These are phyloP conservation scores for Carabus problematicus DNA, from an alignment of 2,888 invertebrate species.

Conservation along the genomic window DNA sequence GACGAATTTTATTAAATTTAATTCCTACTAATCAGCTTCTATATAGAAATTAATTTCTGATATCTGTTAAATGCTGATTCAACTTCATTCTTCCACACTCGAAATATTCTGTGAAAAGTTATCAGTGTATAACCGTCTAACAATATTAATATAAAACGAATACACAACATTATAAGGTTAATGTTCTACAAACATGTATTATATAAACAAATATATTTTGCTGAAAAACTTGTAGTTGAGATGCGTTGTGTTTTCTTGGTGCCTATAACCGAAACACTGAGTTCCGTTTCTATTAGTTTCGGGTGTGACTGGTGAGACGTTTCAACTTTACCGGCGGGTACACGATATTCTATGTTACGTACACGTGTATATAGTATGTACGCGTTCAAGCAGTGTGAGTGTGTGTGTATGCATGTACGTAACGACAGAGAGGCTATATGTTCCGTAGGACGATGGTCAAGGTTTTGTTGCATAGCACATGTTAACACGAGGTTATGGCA, in stretches of 20 bases:
- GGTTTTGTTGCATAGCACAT: constrained; percentile 27
- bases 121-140: too few relatives aligned
- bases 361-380: background rate
- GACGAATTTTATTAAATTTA: constrained; percentile 38
- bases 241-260: too few relatives aligned
- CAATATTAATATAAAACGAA: too few relatives aligned
- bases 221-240: too few relatives aligned
- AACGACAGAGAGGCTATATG: background rate
- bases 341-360: background rate
- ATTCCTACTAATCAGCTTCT: constrained; percentile 33
- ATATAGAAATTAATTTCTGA: constrained; percentile 36
- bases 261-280: too few relatives aligned
- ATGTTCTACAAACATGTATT: too few relatives aligned
- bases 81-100: too few relatives aligned
- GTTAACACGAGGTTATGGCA: constrained; percentile 9
- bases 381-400: constrained; percentile 9
- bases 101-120: too few relatives aligned
- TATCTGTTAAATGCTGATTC: constrained; percentile 8
- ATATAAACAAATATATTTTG: too few relatives aligned
- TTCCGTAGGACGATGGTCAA: constrained; percentile 29
- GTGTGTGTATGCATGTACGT: background rate
- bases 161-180: too few relatives aligned
- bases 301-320: background rate
- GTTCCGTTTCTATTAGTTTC: too few relatives aligned
- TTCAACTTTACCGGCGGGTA: background rate